Percentiles rank a stretch among this genome's conserved stretches.
Evolutionary conservation across 2,888 invertebrate genomes (phyloP).

Genomic region (Drosophila putrida): DNA sequence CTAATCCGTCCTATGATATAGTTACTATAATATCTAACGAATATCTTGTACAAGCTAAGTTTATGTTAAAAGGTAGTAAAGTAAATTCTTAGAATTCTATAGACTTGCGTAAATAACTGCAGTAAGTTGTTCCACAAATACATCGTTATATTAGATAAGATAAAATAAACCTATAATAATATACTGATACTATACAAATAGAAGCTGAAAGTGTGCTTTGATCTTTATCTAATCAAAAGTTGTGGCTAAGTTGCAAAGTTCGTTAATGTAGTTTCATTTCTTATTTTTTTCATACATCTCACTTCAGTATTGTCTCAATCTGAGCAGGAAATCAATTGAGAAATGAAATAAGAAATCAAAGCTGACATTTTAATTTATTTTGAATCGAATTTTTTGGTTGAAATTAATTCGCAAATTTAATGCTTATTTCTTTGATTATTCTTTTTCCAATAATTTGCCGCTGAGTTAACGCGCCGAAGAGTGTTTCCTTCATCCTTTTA

Average conservation of each 20-base stretch:
- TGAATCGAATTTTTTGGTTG: neutral
- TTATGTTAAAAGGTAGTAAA: no score
- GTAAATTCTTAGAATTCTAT: neutral
- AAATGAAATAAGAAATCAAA: neutral
- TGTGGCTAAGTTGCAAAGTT: neutral
- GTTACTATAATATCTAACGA: no score
- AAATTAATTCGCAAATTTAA: slow-evolving; percentile 1
- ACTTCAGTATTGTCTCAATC: neutral
- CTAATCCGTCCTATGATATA: no score
- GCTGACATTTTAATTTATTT: slow-evolving; percentile 10
- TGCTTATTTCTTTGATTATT: slow-evolving; percentile 13
- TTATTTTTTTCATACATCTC: neutral
- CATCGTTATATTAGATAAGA: slow-evolving; percentile 37
- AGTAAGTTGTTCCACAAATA: slow-evolving; percentile 17
- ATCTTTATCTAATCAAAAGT: slow-evolving; percentile 17
- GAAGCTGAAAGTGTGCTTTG: neutral
- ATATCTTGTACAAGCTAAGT: no score
- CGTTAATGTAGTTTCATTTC: neutral
- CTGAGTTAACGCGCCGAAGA: slow-evolving; percentile 29
- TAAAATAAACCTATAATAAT: slow-evolving; percentile 13
- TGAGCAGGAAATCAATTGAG: neutral
- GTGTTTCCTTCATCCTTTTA: slow-evolving; percentile 3
- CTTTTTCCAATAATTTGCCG: slow-evolving; percentile 31
- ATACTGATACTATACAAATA: neutral
- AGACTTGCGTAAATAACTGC: slow-evolving; percentile 15